phyloP scores from a whole-genome alignment of 2,888 invertebrate species.

The Cosmia trapezina region DNA sequence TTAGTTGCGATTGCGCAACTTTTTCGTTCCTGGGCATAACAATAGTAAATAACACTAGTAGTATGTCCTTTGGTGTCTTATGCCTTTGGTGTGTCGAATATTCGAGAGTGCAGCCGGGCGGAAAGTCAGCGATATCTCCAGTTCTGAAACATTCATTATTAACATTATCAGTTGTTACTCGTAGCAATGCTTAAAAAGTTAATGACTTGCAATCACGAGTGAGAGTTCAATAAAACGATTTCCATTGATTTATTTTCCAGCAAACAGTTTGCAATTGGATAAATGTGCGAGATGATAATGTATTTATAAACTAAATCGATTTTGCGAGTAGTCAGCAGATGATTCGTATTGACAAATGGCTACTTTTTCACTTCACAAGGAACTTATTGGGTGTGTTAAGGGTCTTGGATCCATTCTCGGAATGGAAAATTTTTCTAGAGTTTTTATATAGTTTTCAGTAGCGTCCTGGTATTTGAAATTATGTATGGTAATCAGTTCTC shows the following conservation, averaged over 20 bases:
- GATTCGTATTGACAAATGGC: neutral
- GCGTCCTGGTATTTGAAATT: neutral
- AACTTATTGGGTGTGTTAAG: neutral
- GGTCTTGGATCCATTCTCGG: neutral
- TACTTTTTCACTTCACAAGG: neutral
- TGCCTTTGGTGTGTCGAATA: slow-evolving; percentile 47
- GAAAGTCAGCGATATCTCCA: slow-evolving; percentile 54
- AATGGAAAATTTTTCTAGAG: neutral
- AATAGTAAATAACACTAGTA: slow-evolving; percentile 34
- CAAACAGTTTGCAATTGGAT: neutral
- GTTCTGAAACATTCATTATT: slow-evolving; percentile 55
- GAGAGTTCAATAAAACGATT: slow-evolving; percentile 47
- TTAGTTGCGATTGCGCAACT: slow-evolving; percentile 5
- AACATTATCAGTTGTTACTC: slow-evolving; percentile 36
- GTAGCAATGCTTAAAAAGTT: too few species aligned
- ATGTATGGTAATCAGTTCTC: neutral
- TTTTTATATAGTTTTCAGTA: neutral
- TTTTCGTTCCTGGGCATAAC: slow-evolving; percentile 28
- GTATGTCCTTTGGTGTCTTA: slow-evolving; percentile 33
- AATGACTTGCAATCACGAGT: slow-evolving; percentile 52
- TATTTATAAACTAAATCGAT: neutral
- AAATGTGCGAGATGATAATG: neutral
- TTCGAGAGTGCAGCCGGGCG: slow-evolving; percentile 33
- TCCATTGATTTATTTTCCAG: slow-evolving; percentile 33
- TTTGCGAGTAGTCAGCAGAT: neutral